phyloP scores from a whole-genome alignment of 2,888 invertebrate species.

The Agrotis exclamationis region DNA sequence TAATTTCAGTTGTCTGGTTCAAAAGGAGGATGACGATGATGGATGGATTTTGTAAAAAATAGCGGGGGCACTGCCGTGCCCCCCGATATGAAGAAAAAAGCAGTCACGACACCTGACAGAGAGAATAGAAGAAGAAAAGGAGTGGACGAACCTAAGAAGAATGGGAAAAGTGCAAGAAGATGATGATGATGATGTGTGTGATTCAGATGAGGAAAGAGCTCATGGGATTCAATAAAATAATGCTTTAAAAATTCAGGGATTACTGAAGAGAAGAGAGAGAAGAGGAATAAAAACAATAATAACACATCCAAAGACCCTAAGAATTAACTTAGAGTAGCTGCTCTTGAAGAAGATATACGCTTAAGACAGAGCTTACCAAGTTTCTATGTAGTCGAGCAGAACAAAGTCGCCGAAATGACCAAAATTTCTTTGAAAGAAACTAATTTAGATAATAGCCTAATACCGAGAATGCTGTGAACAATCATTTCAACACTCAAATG shows the following conservation, averaged over 20 bases:
- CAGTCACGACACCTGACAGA: no score
- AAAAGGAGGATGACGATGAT: background rate
- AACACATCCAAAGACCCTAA: background rate
- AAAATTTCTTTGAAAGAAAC: background rate
- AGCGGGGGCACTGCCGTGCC: no score
- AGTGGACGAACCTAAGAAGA: no score
- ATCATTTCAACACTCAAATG: constrained; percentile 3
- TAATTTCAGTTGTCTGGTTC: background rate
- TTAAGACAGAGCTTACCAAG: background rate
- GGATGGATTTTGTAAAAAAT: no score
- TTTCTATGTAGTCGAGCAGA: background rate
- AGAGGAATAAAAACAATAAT: background rate
- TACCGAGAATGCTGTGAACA: background rate
- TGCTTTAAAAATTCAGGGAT: background rate
- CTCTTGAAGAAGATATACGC: no score
- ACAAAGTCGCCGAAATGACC: background rate
- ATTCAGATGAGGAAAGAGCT: no score
- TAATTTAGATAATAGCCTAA: no score
- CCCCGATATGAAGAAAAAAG: no score
- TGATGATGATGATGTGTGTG: no score
- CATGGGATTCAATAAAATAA: background rate
- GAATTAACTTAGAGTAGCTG: background rate
- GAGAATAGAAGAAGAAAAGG: no score
- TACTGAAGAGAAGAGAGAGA: no score
- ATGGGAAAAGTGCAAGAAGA: no score